Evolutionary conservation across 1,140 invertebrate genomes (phyloP), one percentile per base, ranked within the genome.

Genomic region (Macrostomum lignano): DNA sequence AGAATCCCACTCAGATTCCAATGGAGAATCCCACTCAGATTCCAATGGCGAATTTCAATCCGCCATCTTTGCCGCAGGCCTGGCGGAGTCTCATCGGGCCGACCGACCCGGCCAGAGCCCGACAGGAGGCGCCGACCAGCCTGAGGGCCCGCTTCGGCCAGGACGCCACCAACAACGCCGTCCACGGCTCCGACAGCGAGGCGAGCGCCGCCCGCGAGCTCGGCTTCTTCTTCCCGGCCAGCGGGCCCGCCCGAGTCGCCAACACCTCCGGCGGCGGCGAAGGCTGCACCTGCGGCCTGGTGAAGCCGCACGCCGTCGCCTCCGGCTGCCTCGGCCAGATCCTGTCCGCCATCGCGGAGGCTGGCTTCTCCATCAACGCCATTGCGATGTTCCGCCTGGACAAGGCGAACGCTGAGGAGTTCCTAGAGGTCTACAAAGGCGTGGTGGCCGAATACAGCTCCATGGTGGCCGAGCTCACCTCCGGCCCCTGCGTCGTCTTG

Each of bases 351-450:
- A 78, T 86, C 39, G 62, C 67, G 28, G 66, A 71, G 31, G 65
- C 65, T 25, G 68, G 68, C 5, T 86, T 72, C 46, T 60, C 65
- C 25, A 67, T 91, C 10, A 69, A 70, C 2, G 74, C 72, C 3
- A 54, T 81, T 10, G 38, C 48, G 66, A 46, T 54, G 45, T 68
- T 73, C 43, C 61, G 69, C 40, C 58, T 84, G 42, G 72, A 73
- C 40, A 48, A 67, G 41, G 61, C 68, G 3, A 72, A 78, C 54
- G 74, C 73, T 17, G 73, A 75, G 46, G 75, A 84, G 54, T 84
- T 88, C 60, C 69, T 73, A 48, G 78, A 86, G 62, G 70, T 86
- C 10, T 91, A 91, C 51, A 78, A 78, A 55, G 73, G 73, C n/a
- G 70, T 82, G 35, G 62, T 79, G 7, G 63, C 67, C 5, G 74